Evolutionary conservation across 2,113 vertebrate species (phyloP).

Genomic region (Rhipidura dahli): DNA sequence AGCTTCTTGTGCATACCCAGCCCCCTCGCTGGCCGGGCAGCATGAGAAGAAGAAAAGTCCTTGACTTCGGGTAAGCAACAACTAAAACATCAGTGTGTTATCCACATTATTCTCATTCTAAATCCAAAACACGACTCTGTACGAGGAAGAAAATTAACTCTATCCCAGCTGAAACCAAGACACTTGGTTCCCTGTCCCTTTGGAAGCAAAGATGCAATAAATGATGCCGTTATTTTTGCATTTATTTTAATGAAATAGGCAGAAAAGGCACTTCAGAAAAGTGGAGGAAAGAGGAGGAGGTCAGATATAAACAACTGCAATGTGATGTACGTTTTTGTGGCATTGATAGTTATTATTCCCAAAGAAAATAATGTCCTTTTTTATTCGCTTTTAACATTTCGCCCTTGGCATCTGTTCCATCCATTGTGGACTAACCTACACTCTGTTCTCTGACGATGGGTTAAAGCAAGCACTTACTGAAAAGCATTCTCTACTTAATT

Average conservation of each 20-base stretch:
- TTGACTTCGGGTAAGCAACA: not conserved
- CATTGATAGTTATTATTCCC: conserved; percentile 68
- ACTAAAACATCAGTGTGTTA: not conserved
- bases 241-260: conserved; percentile 28
- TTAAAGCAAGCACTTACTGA: conserved; percentile 79
- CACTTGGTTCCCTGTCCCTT: not conserved
- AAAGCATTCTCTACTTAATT: conserved; percentile 84
- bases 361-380: conserved; percentile 75
- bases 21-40: accelerated
- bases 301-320: conserved; percentile 59
- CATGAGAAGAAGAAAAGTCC: not conserved
- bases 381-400: conserved; percentile 79
- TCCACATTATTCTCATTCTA: not conserved
- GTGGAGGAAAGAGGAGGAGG: conserved; percentile 24
- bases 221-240: conserved; percentile 21
- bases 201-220: conserved; percentile 14
- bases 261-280: conserved; percentile 48
- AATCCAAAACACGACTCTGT: not conserved
- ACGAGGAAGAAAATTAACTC: not conserved
- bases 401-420: conserved; percentile 82
- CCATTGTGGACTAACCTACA: conserved; percentile 75
- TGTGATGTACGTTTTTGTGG: conserved; percentile 60
- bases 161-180: not conserved
- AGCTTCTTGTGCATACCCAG: not conserved
- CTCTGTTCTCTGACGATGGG: conserved; percentile 76